A percentile compares a stretch with the other conserved stretches of the same genome.
Evolutionary conservation across 2,113 vertebrate genomes (phyloP).

Genomic region (Tetrao urogallus): DNA sequence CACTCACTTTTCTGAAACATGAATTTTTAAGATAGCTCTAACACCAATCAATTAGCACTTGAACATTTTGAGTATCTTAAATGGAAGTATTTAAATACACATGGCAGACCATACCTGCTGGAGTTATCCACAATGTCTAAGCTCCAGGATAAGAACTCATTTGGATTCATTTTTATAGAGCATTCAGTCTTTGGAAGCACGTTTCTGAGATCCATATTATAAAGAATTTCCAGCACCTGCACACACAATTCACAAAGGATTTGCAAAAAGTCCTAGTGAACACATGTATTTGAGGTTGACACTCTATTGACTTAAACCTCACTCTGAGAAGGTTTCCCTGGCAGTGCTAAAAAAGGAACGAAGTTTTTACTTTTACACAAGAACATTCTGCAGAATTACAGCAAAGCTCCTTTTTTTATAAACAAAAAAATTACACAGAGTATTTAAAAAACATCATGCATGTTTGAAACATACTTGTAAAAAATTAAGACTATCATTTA

Average conservation of each 20-base stretch:
- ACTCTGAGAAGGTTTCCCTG: background rate
- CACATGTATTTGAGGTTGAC: background rate
- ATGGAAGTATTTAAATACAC: background rate
- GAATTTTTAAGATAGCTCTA: background rate
- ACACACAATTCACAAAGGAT: background rate
- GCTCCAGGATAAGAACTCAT: conserved; percentile 82
- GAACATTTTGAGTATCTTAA: background rate
- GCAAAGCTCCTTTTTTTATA: background rate
- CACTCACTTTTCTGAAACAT: background rate
- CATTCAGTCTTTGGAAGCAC: conserved; percentile 79
- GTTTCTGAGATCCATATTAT: conserved; percentile 73
- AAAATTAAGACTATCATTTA: background rate
- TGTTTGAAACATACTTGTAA: background rate
- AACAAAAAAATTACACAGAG: background rate
- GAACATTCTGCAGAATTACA: background rate
- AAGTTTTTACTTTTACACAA: background rate
- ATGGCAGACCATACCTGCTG: conserved; percentile 80
- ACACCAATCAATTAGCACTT: background rate
- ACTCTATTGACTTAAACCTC: background rate
- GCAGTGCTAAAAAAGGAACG: background rate
- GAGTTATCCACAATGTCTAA: conserved; percentile 78
- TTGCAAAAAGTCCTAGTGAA: background rate
- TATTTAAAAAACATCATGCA: background rate
- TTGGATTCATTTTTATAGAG: conserved; percentile 70
- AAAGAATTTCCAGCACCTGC: conserved; percentile 87